These are phyloP conservation scores for Myiopsitta monachus DNA, from an alignment of 2,113 vertebrate genomes.

Conservation along the genomic window DNA sequence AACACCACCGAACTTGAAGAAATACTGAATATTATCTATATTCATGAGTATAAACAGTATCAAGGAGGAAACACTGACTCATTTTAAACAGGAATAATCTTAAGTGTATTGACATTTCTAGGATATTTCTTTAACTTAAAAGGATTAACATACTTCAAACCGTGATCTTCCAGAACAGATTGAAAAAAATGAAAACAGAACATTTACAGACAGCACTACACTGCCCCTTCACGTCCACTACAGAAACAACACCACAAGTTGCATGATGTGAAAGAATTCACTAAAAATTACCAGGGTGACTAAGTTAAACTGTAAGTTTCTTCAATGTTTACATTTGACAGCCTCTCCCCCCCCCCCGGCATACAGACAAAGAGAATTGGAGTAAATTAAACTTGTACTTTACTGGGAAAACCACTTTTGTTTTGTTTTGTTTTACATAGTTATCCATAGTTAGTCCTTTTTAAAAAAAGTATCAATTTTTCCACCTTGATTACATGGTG, in stretches of 20 bases:
- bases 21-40: neutral
- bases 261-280: neutral
- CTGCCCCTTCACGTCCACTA: slow-evolving; percentile 74
- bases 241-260: slow-evolving; percentile 62
- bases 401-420: neutral
- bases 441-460: neutral
- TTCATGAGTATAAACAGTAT: neutral
- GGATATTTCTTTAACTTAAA: neutral
- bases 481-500: neutral
- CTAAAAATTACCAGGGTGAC: neutral
- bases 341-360: neutral
- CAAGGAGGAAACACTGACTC: neutral
- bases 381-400: neutral
- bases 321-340: neutral
- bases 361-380: neutral
- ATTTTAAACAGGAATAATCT: neutral
- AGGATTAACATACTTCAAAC: neutral
- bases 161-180: neutral
- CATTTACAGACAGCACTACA: slow-evolving; percentile 58
- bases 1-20: neutral
- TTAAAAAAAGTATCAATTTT: neutral
- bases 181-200: neutral
- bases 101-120: neutral
- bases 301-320: slow-evolving; percentile 4
- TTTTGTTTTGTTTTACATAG: neutral